Evolutionary conservation across 2,113 vertebrate species (phyloP).

Genomic region (Phrynocephalus versicolor): DNA sequence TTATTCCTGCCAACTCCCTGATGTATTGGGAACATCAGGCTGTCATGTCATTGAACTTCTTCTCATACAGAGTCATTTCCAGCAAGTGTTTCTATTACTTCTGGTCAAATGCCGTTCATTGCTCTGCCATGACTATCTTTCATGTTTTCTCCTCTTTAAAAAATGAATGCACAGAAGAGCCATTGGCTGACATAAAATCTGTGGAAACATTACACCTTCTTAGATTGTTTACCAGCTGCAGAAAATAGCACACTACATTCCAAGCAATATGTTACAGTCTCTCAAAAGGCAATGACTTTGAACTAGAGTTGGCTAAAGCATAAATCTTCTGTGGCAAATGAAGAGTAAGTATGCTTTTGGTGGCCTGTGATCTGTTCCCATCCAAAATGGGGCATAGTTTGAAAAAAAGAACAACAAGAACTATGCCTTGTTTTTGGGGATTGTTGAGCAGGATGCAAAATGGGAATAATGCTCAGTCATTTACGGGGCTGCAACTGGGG

Average conservation of each 20-base stretch:
- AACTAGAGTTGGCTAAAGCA: background rate
- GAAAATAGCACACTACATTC: conserved; percentile 13
- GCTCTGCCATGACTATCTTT: conserved; percentile 51
- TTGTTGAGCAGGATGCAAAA: background rate
- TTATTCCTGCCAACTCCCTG: conserved; percentile 16
- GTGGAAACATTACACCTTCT: conserved; percentile 24
- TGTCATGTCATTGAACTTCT: conserved; percentile 57
- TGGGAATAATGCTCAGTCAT: background rate
- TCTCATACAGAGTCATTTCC: conserved; percentile 53
- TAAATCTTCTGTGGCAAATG: background rate
- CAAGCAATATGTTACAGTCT: background rate
- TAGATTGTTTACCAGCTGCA: background rate
- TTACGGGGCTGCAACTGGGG: too few species aligned
- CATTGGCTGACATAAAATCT: conserved; percentile 39
- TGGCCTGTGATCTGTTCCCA: background rate
- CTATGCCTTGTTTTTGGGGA: background rate
- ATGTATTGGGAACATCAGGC: conserved; percentile 64
- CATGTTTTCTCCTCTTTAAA: conserved; percentile 29
- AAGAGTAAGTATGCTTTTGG: background rate
- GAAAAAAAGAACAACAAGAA: too few species aligned
- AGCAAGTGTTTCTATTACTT: conserved; percentile 51
- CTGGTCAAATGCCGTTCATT: conserved; percentile 41
- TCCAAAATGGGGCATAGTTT: background rate
- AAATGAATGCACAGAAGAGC: conserved; percentile 32
- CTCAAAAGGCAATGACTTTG: background rate